Percentiles rank a stretch among this genome's conserved stretches.
phyloP scores from a whole-genome alignment of 2,888 invertebrate genomes.

The Acanthosepion pharaonis region DNA sequence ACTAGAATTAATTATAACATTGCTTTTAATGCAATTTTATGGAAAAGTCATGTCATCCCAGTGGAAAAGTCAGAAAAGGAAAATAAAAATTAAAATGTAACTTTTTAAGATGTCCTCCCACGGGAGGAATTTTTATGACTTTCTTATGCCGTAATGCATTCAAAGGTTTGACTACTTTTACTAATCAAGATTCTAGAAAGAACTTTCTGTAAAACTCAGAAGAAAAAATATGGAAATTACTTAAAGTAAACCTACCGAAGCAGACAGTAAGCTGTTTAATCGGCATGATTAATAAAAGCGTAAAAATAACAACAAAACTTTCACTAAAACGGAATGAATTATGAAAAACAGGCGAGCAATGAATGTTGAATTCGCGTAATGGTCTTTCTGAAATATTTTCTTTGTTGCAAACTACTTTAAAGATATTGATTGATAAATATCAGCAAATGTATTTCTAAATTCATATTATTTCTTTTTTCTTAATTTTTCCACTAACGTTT shows the following conservation, averaged over 20 bases:
- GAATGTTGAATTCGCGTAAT: neutral
- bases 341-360: neutral
- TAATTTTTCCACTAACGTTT: neutral
- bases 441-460: neutral
- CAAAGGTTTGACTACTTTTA: neutral
- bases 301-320: neutral
- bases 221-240: neutral
- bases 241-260: neutral
- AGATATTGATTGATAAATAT: slow-evolving; percentile 9
- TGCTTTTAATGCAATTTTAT: neutral
- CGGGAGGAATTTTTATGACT: neutral
- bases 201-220: neutral
- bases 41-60: neutral
- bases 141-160: neutral
- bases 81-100: neutral
- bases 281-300: neutral
- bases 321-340: neutral
- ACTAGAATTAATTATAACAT: neutral
- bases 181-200: neutral
- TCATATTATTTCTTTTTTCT: neutral
- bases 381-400: neutral
- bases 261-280: neutral
- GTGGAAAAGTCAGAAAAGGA: neutral
- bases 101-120: neutral
- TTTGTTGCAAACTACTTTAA: slow-evolving; percentile 13